Evolutionary conservation across 2,113 vertebrate genomes (phyloP).

Genomic region (Illadopsis cleaveri): DNA sequence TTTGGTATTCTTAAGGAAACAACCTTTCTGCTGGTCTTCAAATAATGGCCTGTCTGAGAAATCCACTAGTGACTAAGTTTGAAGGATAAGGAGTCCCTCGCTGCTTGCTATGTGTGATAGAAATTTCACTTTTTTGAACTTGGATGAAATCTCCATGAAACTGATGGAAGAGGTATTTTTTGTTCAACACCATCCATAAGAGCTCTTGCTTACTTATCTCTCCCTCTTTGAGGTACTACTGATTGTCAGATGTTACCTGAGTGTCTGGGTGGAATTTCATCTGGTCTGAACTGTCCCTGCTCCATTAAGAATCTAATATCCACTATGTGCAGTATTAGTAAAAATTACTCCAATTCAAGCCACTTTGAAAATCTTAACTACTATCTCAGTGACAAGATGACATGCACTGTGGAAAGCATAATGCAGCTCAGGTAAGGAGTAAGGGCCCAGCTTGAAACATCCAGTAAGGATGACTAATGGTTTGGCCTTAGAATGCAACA

Average conservation of each 20-base stretch:
- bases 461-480: neutral
- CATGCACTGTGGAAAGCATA: slow-evolving; percentile 30
- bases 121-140: neutral
- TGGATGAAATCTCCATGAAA: neutral
- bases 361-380: slow-evolving; percentile 42
- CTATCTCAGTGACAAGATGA: slow-evolving; percentile 35
- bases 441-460: slow-evolving; percentile 17
- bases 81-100: neutral
- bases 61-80: neutral
- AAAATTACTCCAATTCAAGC: slow-evolving; percentile 44
- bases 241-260: slow-evolving; percentile 11
- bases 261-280: slow-evolving; percentile 12
- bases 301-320: slow-evolving; percentile 60
- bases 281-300: slow-evolving; percentile 2
- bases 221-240: neutral
- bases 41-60: neutral
- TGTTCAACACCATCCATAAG: neutral
- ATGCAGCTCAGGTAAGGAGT: neutral
- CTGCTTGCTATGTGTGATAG: neutral
- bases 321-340: slow-evolving; percentile 40
- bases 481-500: neutral
- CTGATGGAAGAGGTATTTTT: neutral
- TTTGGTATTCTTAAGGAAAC: neutral
- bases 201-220: neutral
- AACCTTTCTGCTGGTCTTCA: neutral